Conservation (phyloP, 2,797 vertebrate genomes). For the Mycteria americana region DNA sequence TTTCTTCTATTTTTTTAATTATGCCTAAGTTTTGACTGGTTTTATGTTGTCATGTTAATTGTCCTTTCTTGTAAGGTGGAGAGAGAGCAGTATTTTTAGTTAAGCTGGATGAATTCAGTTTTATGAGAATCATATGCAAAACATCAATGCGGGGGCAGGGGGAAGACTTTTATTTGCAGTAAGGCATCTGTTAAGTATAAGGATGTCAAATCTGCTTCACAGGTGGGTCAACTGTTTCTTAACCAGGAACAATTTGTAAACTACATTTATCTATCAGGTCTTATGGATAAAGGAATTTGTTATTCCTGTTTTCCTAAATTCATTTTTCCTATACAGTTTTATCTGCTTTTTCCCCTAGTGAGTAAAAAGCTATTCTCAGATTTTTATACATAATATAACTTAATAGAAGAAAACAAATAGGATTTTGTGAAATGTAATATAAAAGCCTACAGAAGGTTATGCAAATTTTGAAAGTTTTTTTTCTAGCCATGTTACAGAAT, state of each 20-base stretch:
- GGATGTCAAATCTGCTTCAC: not conserved
- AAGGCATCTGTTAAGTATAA: not conserved
- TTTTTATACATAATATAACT: not conserved
- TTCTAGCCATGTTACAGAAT: not conserved
- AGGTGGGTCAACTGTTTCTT: not conserved
- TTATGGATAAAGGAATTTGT: not conserved
- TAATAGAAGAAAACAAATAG: not conserved
- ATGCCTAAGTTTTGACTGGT: not conserved
- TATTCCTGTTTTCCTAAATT: not conserved
- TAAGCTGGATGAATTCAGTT: not conserved
- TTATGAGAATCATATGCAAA: not conserved
- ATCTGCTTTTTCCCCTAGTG: not conserved
- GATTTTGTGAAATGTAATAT: not conserved
- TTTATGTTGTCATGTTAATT: not conserved
- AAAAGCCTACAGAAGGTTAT: not conserved
- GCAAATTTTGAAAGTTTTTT: not conserved
- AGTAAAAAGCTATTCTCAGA: not conserved
- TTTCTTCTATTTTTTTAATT: not conserved
- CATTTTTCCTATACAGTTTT: not conserved
- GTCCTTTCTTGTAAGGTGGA: not conserved
- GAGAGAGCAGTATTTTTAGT: not conserved
- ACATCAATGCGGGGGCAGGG: not conserved
- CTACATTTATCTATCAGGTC: not conserved
- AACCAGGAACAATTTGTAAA: not conserved
- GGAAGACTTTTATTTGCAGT: not conserved